Evolutionary conservation across 2,113 vertebrate species (phyloP).

Genomic region (Chauna torquata): DNA sequence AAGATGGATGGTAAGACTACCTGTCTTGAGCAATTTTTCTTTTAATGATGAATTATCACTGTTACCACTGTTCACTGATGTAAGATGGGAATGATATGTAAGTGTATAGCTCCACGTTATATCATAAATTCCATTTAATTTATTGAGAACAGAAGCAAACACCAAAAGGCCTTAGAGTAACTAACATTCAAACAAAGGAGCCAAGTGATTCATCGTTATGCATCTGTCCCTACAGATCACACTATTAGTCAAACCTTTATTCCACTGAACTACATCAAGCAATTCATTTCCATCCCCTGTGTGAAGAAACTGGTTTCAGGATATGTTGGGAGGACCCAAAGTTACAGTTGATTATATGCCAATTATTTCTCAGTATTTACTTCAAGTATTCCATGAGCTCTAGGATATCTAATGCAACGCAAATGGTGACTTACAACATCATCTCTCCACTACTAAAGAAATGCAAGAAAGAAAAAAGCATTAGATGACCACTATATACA

Average conservation of each 20-base stretch:
- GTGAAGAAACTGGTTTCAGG: background rate
- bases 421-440: background rate
- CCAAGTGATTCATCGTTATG: background rate
- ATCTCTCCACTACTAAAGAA: background rate
- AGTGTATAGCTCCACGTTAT: background rate
- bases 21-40: background rate
- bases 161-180: background rate
- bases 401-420: background rate
- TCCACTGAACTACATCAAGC: background rate
- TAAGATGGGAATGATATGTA: background rate
- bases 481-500: background rate
- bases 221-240: background rate
- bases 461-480: background rate
- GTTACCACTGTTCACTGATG: background rate
- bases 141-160: background rate
- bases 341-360: background rate
- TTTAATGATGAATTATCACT: background rate
- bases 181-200: background rate
- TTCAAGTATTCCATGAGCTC: background rate
- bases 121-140: background rate
- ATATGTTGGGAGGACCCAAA: background rate
- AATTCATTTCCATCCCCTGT: background rate
- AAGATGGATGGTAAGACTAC: background rate
- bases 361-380: background rate
- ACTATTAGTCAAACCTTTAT: background rate